Evolutionary conservation across 2,797 vertebrate genomes (phyloP).

Genomic region (Poeciliopsis infans): DNA sequence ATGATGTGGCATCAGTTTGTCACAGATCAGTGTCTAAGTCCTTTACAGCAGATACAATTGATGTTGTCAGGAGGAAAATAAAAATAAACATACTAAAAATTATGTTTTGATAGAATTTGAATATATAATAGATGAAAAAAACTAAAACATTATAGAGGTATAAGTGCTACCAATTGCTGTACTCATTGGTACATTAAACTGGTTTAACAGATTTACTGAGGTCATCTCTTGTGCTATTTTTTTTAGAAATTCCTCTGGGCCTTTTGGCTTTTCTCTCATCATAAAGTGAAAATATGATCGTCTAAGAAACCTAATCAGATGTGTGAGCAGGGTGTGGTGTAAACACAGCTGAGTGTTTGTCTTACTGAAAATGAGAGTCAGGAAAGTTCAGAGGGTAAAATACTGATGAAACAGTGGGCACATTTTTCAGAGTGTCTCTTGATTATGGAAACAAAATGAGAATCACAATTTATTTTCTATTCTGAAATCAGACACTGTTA

Average conservation of each 20-base stretch:
- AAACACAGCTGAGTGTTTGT: neutral
- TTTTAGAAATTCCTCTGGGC: neutral
- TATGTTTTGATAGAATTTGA: neutral
- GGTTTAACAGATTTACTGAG: neutral
- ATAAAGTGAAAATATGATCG: neutral
- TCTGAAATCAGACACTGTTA: neutral
- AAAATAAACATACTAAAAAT: constrained; percentile 45
- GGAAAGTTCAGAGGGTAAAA: neutral
- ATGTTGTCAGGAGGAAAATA: constrained; percentile 51
- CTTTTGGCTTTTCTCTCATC: neutral
- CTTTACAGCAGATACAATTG: constrained; percentile 47
- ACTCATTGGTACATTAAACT: neutral
- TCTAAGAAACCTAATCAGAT: neutral
- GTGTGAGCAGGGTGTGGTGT: constrained; percentile 2
- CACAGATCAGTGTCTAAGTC: constrained; percentile 52
- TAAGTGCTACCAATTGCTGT: neutral
- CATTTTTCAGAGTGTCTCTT: neutral
- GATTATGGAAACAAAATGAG: neutral
- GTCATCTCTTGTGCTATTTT: neutral
- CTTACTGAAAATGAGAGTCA: neutral
- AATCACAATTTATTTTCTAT: neutral
- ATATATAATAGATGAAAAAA: neutral
- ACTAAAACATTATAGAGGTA: neutral
- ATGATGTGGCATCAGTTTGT: constrained; percentile 53
- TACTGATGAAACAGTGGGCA: neutral